Base-by-base conservation (phyloP, 2,888 invertebrate species). In the Sussaba pulchella region DNA sequence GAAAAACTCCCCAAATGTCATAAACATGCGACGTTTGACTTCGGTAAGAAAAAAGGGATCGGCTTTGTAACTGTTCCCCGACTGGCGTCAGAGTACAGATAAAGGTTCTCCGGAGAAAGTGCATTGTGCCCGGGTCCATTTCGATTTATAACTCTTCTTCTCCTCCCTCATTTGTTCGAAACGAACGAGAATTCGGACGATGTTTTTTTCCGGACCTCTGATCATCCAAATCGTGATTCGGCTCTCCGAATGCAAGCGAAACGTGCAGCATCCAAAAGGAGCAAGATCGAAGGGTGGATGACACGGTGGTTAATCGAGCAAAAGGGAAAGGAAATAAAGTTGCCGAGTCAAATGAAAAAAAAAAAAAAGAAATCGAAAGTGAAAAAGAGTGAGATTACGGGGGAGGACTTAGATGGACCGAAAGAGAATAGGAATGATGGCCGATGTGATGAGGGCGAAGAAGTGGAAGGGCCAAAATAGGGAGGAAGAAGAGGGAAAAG, bases 61-160 rank as follows among this genome's bases (percentile, higher is more conserved):
- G 57, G n/a, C 31, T n/a, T 24, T 21, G 31, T 47, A 36, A 31
- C 36, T 10, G 12, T 52, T 26, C 17, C n/a, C 64, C 39, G 9
- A 66, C 17, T 10, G 14, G 50, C 21, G 39, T 43, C 52, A 14
- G 17, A 24, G 61, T 73, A 52, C 36, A 19, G 43, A 12, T 24
- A 39, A 59, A 59, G 21, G 31, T 88, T 84, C 83, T 81, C 75
- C 74, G 82, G 19, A 63, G 76, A 83, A 83, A 79, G 63, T 63
- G 52, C 86, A 87, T 88, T 88, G 87, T 88, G 82, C 78, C 79
- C 77, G 39, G 71, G 83, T 82, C 78, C 83, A 80, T 81, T 83
- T 83, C 86, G 86, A 90, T 90, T 91, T 91, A 90, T 91, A 88
- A 86, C 80, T 84, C 71, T 72, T 52, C 61, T 45, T 36, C 36